Percentiles rank a stretch among this genome's conserved stretches.
Conservation (phyloP, 2,797 vertebrate genomes). For the Naso thynnoides region DNA sequence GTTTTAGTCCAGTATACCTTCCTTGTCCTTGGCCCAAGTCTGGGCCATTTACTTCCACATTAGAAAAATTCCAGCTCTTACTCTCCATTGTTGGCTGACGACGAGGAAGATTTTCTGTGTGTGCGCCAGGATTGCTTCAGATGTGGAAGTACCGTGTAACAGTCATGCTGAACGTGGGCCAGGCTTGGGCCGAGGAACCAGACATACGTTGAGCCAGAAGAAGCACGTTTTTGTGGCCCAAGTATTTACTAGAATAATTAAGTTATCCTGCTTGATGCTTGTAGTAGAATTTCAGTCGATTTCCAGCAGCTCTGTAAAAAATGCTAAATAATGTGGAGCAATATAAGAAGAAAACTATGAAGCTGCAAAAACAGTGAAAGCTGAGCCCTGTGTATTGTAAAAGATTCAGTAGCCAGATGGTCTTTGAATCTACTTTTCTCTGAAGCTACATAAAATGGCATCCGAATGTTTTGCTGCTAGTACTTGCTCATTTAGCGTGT, state of each 20-base stretch:
- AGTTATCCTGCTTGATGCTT: neutral
- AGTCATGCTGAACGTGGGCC: too few relatives aligned
- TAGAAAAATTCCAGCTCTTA: too few relatives aligned
- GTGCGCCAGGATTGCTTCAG: too few relatives aligned
- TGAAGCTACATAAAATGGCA: constrained; percentile 66
- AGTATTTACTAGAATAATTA: too few relatives aligned
- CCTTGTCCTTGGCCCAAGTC: too few relatives aligned
- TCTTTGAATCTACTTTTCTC: constrained; percentile 71
- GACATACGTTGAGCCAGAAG: too few relatives aligned
- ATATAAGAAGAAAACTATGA: constrained; percentile 28
- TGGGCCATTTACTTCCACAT: too few relatives aligned
- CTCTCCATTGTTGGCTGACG: too few relatives aligned
- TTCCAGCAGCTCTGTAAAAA: constrained; percentile 18
- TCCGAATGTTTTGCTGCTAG: constrained; percentile 42
- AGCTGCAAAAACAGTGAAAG: constrained; percentile 45
- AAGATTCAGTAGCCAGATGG: constrained; percentile 83
- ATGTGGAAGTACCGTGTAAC: too few relatives aligned
- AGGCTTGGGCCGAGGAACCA: too few relatives aligned
- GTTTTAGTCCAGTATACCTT: neutral
- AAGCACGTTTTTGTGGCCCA: too few relatives aligned
- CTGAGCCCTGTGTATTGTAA: constrained; percentile 69
- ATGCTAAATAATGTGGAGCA: constrained; percentile 31
- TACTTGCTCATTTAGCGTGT: constrained; percentile 32
- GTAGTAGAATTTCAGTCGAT: constrained; percentile 2
- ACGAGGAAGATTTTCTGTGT: too few relatives aligned